These are phyloP conservation scores for Artemisiospiza belli DNA, from an alignment of 2,113 vertebrate genomes.

Conservation along the genomic window DNA sequence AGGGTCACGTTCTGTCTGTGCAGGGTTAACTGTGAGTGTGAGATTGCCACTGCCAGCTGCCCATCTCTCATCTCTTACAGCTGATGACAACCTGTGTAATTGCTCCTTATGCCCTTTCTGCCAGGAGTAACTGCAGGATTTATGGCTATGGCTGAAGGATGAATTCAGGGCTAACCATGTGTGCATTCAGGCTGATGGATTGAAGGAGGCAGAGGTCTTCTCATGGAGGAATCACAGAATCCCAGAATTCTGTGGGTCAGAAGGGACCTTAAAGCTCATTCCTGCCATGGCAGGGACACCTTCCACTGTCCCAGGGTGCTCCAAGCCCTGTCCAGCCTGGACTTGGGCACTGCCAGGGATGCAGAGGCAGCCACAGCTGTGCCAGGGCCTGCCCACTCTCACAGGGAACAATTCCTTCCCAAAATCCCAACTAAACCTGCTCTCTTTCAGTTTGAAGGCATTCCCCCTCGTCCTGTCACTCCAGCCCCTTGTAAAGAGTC, in stretches of 20 bases:
- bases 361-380: not conserved
- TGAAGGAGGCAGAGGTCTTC: not conserved
- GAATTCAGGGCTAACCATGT: not conserved
- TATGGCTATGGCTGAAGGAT: not conserved
- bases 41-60: not conserved
- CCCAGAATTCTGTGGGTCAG: not conserved
- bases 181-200: not conserved
- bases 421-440: not conserved
- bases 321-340: not conserved
- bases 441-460: not conserved
- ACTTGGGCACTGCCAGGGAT: not conserved
- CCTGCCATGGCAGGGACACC: not conserved
- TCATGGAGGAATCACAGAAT: not conserved
- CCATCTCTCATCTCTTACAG: not conserved
- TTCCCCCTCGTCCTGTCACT: not conserved
- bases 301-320: accelerated
- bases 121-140: not conserved
- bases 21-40: not conserved
- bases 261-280: not conserved
- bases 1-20: not conserved
- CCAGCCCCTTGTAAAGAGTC: too few species aligned
- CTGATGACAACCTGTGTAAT: not conserved
- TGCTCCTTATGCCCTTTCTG: not conserved
- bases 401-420: accelerated
- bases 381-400: accelerated